These are phyloP conservation scores for Dicrostonyx torquatus DNA, from an alignment of 2,797 vertebrate genomes.

Conservation along the genomic window DNA sequence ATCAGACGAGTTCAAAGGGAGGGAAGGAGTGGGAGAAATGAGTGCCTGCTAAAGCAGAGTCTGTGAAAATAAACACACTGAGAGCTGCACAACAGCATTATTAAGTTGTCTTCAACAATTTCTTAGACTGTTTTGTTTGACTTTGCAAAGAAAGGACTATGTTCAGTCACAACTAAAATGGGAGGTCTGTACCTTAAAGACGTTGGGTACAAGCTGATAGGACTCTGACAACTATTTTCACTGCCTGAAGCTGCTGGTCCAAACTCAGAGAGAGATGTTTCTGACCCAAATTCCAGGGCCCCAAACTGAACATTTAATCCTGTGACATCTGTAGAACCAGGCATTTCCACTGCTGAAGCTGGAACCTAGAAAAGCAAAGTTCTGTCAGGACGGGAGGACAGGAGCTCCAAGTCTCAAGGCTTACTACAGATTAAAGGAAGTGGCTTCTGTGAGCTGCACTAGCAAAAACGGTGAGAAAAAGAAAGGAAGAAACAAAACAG, in stretches of 20 bases:
- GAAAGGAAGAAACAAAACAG: not conserved
- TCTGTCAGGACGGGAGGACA: conserved; percentile 22
- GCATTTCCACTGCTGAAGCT: conserved; percentile 97
- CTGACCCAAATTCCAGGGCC: conserved; percentile 96
- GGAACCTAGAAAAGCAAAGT: conserved; percentile 89
- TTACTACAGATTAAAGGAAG: not conserved
- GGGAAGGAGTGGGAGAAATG: not conserved
- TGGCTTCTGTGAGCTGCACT: not conserved
- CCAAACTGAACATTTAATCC: conserved; percentile 98
- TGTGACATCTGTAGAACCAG: conserved; percentile 93
- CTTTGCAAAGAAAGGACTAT: conserved; percentile 14
- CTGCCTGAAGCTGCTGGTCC: conserved; percentile 88
- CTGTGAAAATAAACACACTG: not conserved
- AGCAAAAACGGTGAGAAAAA: not conserved
- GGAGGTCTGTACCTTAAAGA: conserved; percentile 87
- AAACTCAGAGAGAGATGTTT: conserved; percentile 92
- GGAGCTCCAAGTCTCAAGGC: not conserved
- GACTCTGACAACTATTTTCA: conserved; percentile 88
- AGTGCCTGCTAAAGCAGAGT: not conserved
- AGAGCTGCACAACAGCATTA: not conserved
- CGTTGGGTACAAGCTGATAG: conserved; percentile 93
- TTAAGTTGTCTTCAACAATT: not conserved
- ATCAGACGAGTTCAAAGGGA: not conserved
- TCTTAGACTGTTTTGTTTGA: not conserved
- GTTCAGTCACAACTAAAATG: conserved; percentile 38